These are phyloP conservation scores for Silurus asotus DNA, from an alignment of 2,113 vertebrate genomes.

Conservation along the genomic window DNA sequence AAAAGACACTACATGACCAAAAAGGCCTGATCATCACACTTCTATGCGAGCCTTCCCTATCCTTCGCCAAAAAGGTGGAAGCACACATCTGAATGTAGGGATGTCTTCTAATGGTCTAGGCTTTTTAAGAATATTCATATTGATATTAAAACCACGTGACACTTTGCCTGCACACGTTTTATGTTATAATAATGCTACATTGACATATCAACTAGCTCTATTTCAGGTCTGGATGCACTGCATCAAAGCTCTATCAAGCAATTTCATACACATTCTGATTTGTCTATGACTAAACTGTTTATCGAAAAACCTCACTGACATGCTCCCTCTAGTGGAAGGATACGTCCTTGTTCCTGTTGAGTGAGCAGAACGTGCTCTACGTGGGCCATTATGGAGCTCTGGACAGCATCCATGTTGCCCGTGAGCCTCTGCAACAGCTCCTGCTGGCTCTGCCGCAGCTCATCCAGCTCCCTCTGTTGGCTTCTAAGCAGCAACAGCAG, in stretches of 20 bases:
- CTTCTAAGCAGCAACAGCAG: conserved; percentile 83
- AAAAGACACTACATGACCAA: neutral
- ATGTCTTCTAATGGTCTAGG: neutral
- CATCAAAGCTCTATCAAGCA: neutral
- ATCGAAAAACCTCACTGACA: neutral
- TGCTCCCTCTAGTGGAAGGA: conserved; percentile 71
- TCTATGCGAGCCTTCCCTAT: neutral
- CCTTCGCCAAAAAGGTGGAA: neutral
- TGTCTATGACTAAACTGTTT: neutral
- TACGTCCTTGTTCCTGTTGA: conserved; percentile 94
- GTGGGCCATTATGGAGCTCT: conserved; percentile 85
- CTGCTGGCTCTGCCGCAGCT: conserved; percentile 81
- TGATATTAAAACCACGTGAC: neutral
- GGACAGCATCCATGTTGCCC: conserved; percentile 82
- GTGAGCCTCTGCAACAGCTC: conserved; percentile 81
- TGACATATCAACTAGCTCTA: neutral
- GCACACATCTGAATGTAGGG: neutral
- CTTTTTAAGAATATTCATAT: neutral
- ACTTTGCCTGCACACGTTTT: neutral
- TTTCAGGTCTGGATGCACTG: neutral
- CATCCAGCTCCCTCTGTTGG: conserved; percentile 88
- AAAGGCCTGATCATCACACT: neutral
- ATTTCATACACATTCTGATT: neutral
- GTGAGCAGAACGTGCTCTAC: conserved; percentile 83
- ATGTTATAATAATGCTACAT: no score